Evolutionary conservation across 2,888 invertebrate genomes (phyloP), one percentile per base, ranked within the genome.

Genomic region (Mythimna ferrago): DNA sequence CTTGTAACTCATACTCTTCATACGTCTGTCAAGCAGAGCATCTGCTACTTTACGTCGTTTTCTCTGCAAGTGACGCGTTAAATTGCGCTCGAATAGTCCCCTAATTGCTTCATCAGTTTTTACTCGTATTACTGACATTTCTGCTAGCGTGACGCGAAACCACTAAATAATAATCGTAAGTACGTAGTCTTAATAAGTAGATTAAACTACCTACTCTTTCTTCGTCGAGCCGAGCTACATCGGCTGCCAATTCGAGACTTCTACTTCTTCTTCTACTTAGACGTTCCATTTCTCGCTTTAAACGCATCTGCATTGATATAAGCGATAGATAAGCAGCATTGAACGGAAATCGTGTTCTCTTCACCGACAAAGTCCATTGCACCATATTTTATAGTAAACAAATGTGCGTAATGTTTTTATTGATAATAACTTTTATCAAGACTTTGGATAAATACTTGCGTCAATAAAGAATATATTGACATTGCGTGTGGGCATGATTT

Each of bases 341-440:
- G 64, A 16, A 54, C 19, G 11, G 9, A 0, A 32, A 6, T 5
- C 38, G 44, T 57, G 6, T 14, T 4, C 10, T 57, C 38, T 67
- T 64, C 32, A 19, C 7, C 57, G 38, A 32, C 54, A 19, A 54
- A 35, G 44, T 66, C 58, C 56, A 51, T 81, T 80, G 67, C 67
- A 73, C 61, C 58, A 71, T 70, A 63, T 71, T 71, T 57, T 70
- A 41, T 32, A 62, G 66, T 73, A 77, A 79, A 81, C 72, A 76
- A 71, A 80, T 82, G 67, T 66, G 54, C 68, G 78, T 75, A 73
- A 60, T 76, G 70, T 77, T 74, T 81, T 84, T 73, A 81, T 83
- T 80, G 77, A 85, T 85, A 85, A 85, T 85, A 85, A 76, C 60
- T 76, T 58, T 72, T 78, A 82, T 78, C 65, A 78, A 44, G 14